Evolutionary conservation across 2,888 invertebrate genomes (phyloP), one percentile per base, ranked within the genome.

Genomic region (Pardosa pseudoannulata): DNA sequence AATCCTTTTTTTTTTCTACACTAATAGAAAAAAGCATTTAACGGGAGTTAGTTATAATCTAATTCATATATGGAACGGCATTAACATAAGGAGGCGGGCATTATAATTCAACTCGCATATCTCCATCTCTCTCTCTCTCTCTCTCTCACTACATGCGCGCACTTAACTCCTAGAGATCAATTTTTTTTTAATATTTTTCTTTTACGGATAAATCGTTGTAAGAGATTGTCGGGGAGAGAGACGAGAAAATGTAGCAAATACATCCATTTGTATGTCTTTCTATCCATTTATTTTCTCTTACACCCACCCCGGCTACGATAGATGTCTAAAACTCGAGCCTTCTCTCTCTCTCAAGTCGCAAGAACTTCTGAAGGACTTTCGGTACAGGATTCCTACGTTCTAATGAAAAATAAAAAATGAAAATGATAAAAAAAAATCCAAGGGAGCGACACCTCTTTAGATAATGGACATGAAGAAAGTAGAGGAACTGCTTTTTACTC

Each of bases 221-320:
- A 50, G 31, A 68, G 62, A 71, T 19, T 78, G 46, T 71, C 62
- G 32, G 62, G 29, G 62, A 68, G 27, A 70, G 65, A 73, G 56
- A 73, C 36, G 5, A 5, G 32, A 73, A n/a, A 73, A 73, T 41
- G 56, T 23, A 29, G 19, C 31, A 29, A 74, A 81, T 81, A 36
- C 74, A 81, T 81, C 81, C 81, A 81, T 81, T 81, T 81, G 81
- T 74, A 62, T 68, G 74, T 80, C 80, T 73, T 74, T 74, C 56
- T 39, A 36, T 68, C 74, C 81, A 74, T 74, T 81, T 81, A 81
- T 73, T 80, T 80, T 73, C 1, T 16, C 19, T n/a, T 56, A n/a
- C 74, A 65, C 23, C 32, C 68, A 74, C 46, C 50, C 56, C 16
- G 2, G 5, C 56, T 23, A 2, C 23, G 56, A 56, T 23, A 56